Evolutionary conservation across 2,113 vertebrate genomes (phyloP).

Genomic region (Aspiorhynchus laticeps): DNA sequence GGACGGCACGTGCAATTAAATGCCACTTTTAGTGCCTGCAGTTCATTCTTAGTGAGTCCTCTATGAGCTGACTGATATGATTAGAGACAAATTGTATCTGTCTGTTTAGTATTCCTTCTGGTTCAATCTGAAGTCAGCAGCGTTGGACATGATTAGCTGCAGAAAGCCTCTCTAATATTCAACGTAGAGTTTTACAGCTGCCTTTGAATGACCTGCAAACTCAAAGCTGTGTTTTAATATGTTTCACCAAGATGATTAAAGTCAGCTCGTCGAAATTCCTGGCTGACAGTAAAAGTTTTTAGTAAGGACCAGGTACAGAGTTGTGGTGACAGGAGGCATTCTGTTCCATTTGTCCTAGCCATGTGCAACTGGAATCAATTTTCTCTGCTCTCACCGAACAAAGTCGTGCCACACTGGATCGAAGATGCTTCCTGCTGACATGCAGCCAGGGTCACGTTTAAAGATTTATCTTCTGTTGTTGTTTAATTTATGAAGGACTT

Average conservation of each 20-base stretch:
- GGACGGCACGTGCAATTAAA: slow-evolving; percentile 8
- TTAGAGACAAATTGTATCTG: slow-evolving; percentile 17
- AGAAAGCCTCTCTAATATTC: slow-evolving; percentile 10
- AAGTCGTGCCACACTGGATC: background rate
- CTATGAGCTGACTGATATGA: slow-evolving; percentile 17
- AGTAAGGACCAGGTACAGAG: background rate
- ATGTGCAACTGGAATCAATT: slow-evolving; percentile 17
- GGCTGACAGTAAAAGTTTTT: slow-evolving; percentile 15
- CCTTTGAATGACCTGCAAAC: slow-evolving; percentile 19
- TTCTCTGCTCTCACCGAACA: slow-evolving; percentile 15
- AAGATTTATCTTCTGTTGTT: slow-evolving; percentile 36
- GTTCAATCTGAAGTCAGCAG: background rate
- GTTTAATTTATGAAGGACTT: slow-evolving; percentile 28
- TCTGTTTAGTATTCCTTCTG: slow-evolving; percentile 27
- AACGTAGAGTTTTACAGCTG: background rate
- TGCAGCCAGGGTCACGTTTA: slow-evolving; percentile 7
- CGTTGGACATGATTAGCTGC: slow-evolving; percentile 11
- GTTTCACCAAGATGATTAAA: slow-evolving; percentile 11
- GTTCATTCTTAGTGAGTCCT: slow-evolving; percentile 1
- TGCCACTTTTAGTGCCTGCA: background rate
- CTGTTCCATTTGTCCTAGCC: slow-evolving; percentile 6
- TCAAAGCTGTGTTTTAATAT: background rate
- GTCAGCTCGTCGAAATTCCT: background rate
- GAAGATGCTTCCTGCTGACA: slow-evolving; percentile 17
- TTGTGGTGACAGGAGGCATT: background rate